These are phyloP conservation scores for Lapara coniferarum DNA, from an alignment of 2,888 invertebrate genomes.

Conservation along the genomic window DNA sequence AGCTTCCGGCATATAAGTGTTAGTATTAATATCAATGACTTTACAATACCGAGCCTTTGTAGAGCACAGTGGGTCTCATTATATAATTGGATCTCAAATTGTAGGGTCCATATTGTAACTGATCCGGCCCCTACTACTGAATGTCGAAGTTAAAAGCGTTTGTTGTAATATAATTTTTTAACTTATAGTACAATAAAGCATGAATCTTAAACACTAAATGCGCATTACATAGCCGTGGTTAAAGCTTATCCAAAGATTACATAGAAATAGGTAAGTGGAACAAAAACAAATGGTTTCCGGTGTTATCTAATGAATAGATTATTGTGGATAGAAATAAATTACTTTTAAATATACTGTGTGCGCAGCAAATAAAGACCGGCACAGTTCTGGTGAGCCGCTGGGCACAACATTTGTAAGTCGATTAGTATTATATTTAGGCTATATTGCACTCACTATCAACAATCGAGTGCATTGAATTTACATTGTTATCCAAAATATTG, in stretches of 20 bases:
- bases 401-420: too few relatives aligned
- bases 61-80: conserved; percentile 40
- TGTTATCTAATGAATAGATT: background rate
- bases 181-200: too few relatives aligned
- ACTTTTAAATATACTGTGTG: too few relatives aligned
- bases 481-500: too few relatives aligned
- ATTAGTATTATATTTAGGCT: too few relatives aligned
- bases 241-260: background rate
- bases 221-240: too few relatives aligned
- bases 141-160: background rate
- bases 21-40: conserved; percentile 46
- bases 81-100: conserved; percentile 46
- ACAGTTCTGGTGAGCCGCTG: too few relatives aligned
- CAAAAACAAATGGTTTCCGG: background rate
- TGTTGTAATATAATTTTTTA: background rate
- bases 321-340: background rate
- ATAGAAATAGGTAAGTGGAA: background rate
- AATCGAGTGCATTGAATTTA: too few relatives aligned
- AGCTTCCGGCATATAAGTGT: conserved; percentile 13
- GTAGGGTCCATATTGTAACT: conserved; percentile 36
- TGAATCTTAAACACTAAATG: too few relatives aligned
- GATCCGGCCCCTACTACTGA: conserved; percentile 28
- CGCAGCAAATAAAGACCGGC: too few relatives aligned
- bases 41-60: conserved; percentile 34
- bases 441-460: too few relatives aligned